Percentiles rank a stretch among this genome's conserved stretches.
Conservation (phyloP, 2,888 invertebrate genomes). For the Cremastinae sp. region DNA sequence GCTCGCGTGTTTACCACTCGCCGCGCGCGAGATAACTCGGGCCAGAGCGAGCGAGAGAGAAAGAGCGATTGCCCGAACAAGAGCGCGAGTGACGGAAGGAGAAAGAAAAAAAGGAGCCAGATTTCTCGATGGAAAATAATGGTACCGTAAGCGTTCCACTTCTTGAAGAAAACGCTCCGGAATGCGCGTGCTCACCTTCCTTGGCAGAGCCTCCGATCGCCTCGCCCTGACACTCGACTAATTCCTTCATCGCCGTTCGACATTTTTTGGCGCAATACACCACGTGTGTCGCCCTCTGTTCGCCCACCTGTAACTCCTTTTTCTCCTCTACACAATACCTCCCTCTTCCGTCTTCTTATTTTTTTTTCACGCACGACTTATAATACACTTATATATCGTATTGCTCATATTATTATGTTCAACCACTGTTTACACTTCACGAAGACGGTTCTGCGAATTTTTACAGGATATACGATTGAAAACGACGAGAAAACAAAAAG, state of each 20-base stretch:
- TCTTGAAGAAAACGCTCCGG: slow-evolving; percentile 78
- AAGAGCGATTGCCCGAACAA: slow-evolving; percentile 2
- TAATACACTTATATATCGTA: too few relatives aligned
- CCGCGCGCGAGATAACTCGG: too few relatives aligned
- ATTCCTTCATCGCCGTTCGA: slow-evolving; percentile 24
- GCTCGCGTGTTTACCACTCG: slow-evolving; percentile 36
- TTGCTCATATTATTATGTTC: too few relatives aligned
- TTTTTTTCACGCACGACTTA: not conserved
- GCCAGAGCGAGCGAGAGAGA: too few relatives aligned
- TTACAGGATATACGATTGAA: too few relatives aligned
- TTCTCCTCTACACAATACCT: not conserved
- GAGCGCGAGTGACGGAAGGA: not conserved
- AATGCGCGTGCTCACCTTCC: slow-evolving; percentile 66
- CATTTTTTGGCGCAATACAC: slow-evolving; percentile 19
- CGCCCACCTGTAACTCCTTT: slow-evolving; percentile 34
- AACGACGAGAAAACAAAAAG: too few relatives aligned
- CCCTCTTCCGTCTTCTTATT: not conserved
- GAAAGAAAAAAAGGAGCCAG: slow-evolving; percentile 54
- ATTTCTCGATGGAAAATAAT: slow-evolving; percentile 72
- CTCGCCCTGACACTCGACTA: slow-evolving; percentile 16
- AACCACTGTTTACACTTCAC: too few relatives aligned
- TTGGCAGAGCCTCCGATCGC: slow-evolving; percentile 34
- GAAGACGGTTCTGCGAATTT: too few relatives aligned
- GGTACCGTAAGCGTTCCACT: slow-evolving; percentile 79
- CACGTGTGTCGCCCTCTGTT: slow-evolving; percentile 10